Evolutionary conservation across 2,888 invertebrate species (phyloP).

Genomic region (Leucophenga montana): DNA sequence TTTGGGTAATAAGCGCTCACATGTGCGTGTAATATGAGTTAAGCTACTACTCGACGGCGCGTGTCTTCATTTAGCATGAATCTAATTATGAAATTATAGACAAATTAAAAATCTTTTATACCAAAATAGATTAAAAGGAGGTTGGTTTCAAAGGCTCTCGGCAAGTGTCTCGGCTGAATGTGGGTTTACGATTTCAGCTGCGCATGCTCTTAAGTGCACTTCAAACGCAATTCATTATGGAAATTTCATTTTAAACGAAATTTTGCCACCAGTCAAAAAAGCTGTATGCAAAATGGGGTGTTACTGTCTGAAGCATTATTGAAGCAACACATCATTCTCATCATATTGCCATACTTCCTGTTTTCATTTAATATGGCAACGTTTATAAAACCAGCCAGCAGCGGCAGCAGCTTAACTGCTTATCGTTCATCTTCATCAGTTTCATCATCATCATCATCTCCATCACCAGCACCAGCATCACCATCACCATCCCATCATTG

Average conservation of each 20-base stretch:
- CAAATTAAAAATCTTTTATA: slow-evolving; percentile 52
- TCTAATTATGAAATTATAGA: slow-evolving; percentile 62
- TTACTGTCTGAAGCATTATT: not conserved
- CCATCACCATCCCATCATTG: slow-evolving; percentile 34
- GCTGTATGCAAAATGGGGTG: not conserved
- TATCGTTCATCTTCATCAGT: slow-evolving; percentile 27
- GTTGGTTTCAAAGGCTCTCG: too few relatives aligned
- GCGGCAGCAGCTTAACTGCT: slow-evolving; percentile 20
- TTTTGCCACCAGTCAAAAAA: slow-evolving; percentile 2
- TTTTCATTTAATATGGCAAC: slow-evolving; percentile 24
- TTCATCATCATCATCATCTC: slow-evolving; percentile 34
- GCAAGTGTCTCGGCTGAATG: too few relatives aligned
- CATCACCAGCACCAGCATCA: slow-evolving; percentile 26
- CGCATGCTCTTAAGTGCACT: slow-evolving; percentile 21
- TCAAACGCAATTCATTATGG: slow-evolving; percentile 43
- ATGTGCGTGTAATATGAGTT: slow-evolving; percentile 42
- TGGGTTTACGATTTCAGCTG: too few relatives aligned
- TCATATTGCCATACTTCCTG: not conserved
- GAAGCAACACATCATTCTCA: not conserved
- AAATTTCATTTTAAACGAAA: slow-evolving; percentile 45
- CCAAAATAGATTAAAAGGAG: slow-evolving; percentile 28
- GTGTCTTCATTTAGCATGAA: slow-evolving; percentile 40
- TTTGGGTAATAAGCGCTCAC: slow-evolving; percentile 14
- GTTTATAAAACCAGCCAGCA: slow-evolving; percentile 5
- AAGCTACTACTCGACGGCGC: not conserved